Evolutionary conservation across 2,797 vertebrate genomes (phyloP).

Genomic region (Galagoides demidoff): DNA sequence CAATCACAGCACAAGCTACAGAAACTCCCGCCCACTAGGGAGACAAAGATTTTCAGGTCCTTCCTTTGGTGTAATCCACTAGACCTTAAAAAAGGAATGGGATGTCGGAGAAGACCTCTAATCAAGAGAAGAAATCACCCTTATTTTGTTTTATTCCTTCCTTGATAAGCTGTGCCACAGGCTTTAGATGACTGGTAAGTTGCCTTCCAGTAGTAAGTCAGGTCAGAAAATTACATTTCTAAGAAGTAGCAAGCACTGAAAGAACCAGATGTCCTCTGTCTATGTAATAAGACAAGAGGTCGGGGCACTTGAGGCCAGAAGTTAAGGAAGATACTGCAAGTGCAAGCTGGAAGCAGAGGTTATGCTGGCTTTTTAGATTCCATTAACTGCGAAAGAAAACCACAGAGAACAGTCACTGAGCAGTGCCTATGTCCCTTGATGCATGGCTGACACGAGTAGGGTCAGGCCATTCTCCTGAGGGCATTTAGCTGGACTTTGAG

Average conservation of each 20-base stretch:
- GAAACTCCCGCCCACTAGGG: not conserved
- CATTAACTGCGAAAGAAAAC: constrained; percentile 31
- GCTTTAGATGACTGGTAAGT: not conserved
- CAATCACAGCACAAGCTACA: not conserved
- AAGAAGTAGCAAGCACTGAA: not conserved
- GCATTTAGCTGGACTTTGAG: not conserved
- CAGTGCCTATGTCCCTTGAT: not conserved
- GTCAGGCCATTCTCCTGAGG: not conserved
- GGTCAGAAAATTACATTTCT: not conserved
- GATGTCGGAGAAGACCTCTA: not conserved
- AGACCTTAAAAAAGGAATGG: not conserved
- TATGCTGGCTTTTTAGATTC: not conserved
- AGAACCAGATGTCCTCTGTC: constrained; percentile 23
- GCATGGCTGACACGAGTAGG: not conserved
- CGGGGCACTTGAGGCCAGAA: not conserved
- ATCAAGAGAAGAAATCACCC: not conserved
- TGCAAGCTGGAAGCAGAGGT: not conserved
- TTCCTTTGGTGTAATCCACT: not conserved
- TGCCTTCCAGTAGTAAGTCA: not conserved
- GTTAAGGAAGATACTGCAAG: not conserved
- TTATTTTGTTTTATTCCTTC: not conserved
- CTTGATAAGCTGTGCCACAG: not conserved
- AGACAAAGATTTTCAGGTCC: not conserved
- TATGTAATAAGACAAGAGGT: not conserved
- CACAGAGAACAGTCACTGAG: not conserved